Evolutionary conservation across 2,113 vertebrate genomes (phyloP).

Genomic region (Tonatia bakeri): DNA sequence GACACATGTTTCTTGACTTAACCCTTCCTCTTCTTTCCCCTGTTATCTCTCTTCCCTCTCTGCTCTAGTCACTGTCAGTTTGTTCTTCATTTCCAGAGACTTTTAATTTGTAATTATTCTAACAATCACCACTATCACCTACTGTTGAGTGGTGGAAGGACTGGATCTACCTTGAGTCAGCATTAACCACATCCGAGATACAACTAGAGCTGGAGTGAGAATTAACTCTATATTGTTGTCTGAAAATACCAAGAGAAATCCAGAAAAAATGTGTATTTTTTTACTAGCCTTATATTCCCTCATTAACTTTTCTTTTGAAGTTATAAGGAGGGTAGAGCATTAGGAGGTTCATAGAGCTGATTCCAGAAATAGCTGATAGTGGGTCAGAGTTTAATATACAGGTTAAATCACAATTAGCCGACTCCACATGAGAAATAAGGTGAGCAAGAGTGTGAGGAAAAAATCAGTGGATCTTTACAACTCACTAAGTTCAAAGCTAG

Average conservation of each 20-base stretch:
- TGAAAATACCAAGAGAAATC: not conserved
- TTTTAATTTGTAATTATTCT: not conserved
- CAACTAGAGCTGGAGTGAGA: not conserved
- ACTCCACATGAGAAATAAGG: not conserved
- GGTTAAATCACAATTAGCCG: not conserved
- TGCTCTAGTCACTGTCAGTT: no score
- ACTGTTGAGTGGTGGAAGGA: not conserved
- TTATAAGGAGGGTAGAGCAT: not conserved
- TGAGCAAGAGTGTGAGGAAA: not conserved
- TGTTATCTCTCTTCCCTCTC: no score
- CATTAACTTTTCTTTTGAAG: not conserved
- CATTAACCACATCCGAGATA: not conserved
- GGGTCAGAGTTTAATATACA: not conserved
- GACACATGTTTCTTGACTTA: no score
- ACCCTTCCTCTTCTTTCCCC: no score
- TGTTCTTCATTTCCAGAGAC: no score
- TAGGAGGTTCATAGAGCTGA: not conserved
- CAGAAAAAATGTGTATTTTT: not conserved
- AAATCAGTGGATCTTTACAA: not conserved
- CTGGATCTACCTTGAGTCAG: not conserved
- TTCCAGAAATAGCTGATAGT: not conserved
- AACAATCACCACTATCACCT: not conserved
- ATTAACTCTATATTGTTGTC: not conserved
- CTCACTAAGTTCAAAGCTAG: not conserved
- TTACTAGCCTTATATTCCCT: not conserved